Base-by-base conservation (phyloP, 2,888 invertebrate species). In the Chloroclystis v-ata region DNA sequence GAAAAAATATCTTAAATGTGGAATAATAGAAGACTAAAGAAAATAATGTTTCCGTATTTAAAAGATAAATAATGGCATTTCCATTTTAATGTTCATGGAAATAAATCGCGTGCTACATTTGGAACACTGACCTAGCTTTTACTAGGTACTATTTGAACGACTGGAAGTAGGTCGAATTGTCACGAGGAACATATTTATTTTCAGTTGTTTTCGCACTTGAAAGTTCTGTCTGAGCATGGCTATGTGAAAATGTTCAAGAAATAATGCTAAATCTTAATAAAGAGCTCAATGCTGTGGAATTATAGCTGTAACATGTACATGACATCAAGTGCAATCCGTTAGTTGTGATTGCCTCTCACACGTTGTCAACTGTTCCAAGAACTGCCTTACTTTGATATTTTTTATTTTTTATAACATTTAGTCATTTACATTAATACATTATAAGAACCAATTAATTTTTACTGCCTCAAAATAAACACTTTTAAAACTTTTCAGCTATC, bases 61-160 rank as follows among this genome's bases (percentile, higher is more conserved):
- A 38, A 28, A 43, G 33, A 48, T 43, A 33, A 37, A 26, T 13
- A 29, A 39, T 30, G 7, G 16, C 32, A 14, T 14, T 33, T 16
- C 25, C 38, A 9, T 40, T 12, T n/a, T 5, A n/a, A 37, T 11
- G 9, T 25, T 16, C 13, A 29, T 47, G 53, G 35, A 69, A 66
- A 65, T 72, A 67, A 70, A 62, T 47, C 63, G 57, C 57, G 69
- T 37, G 60, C 73, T 60, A 72, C 52, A 63, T 78, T 64, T 56
- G 61, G 71, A 63, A 60, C 72, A 75, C 65, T 72, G 74, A 68
- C 74, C 75, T 67, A 65, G 63, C 65, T 35, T 60, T 59, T 4
- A 20, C 3, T 20, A 20, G 20, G 20, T 20, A 20, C 20, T 20
- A 51, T 54, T 49, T 59, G 60, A 61, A 60, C 53, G 49, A 56